A percentile compares a stretch with the other conserved stretches of the same genome.
These are phyloP conservation scores for Bolborhynchus lineola DNA, from an alignment of 2,113 vertebrate genomes.

Conservation along the genomic window DNA sequence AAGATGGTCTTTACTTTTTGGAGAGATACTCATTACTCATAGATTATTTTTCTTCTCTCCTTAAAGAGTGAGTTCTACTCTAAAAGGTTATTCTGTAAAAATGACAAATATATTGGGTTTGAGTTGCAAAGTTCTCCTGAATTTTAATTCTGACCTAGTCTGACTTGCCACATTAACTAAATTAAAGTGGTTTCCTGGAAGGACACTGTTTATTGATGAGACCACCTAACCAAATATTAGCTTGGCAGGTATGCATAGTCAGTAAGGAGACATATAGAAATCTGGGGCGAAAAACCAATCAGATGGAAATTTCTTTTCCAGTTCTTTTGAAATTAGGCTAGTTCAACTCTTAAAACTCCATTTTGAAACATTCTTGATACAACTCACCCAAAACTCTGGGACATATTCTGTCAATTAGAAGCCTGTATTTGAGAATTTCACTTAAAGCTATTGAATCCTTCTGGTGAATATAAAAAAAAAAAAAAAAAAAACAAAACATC, in stretches of 20 bases:
- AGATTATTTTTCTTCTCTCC: background rate
- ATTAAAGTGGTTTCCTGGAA: constrained; percentile 66
- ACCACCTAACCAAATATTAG: constrained; percentile 23
- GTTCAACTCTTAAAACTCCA: background rate
- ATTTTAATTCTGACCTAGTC: constrained; percentile 46
- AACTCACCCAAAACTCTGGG: background rate
- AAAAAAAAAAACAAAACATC: no score
- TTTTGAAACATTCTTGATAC: background rate
- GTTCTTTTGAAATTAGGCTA: background rate
- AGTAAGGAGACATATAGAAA: background rate
- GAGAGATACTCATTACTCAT: background rate
- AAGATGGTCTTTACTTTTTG: background rate
- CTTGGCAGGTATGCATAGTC: constrained; percentile 24
- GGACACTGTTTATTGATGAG: constrained; percentile 47
- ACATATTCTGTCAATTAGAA: background rate
- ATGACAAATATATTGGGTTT: background rate
- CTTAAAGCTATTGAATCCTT: background rate
- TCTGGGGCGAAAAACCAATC: background rate
- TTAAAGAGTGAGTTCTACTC: background rate
- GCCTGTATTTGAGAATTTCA: background rate
- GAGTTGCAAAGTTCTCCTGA: background rate
- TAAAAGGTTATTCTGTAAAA: background rate
- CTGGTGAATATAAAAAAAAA: background rate
- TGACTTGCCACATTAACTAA: constrained; percentile 59
- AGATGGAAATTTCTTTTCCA: background rate